Base-by-base conservation (phyloP, 2,797 vertebrate species). In the Myotis findleyi region DNA sequence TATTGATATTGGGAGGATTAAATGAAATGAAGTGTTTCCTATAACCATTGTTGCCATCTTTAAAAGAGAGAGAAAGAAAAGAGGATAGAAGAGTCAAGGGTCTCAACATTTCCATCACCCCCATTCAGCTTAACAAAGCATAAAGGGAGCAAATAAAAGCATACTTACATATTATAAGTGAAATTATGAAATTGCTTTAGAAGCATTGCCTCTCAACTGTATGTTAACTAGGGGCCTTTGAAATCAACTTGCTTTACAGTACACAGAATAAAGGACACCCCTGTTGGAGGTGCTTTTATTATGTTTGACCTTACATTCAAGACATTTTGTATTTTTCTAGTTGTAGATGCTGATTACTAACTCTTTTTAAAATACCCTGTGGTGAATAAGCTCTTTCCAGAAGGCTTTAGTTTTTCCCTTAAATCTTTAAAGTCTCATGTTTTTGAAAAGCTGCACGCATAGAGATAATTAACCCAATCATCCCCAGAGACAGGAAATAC, bases 301-400 rank as follows among this genome's bases (percentile, higher is more conserved):
- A 53, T 84, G 3, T 84, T 81, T 96, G 44, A 75, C 4, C 9
- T 93, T 75, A 90, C 1, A 59, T 44, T n/a, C 20, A 69, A 93
- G 25, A 41, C 12, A 51, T 83, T 77, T 14, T 75, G 4, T 92
- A 69, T 62, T 85, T 81, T 90, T 86, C 18, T 89, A 81, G 18
- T 81, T 88, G 41, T 23, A 36, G 25, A 87, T 3, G 75, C 27
- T 89, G 36, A 94, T 71, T 92, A 83, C 69, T 47, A 30, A 92
- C 91, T 95, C 13, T 69, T 96, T 94, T 23, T 1, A 41, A 94
- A 91, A 72, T 57, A 36, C 13, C 0, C 20, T 95, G 11, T 64
- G 87, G 47, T 87, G 75, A 95, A 85, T 71, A 33, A 75, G 3
- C 30, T 91, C 25, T 72, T 97, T 85, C 33, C 25, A 94, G 55